phyloP scores from a whole-genome alignment of 1,140 invertebrate genomes.

The Drosophila micromelanica region DNA sequence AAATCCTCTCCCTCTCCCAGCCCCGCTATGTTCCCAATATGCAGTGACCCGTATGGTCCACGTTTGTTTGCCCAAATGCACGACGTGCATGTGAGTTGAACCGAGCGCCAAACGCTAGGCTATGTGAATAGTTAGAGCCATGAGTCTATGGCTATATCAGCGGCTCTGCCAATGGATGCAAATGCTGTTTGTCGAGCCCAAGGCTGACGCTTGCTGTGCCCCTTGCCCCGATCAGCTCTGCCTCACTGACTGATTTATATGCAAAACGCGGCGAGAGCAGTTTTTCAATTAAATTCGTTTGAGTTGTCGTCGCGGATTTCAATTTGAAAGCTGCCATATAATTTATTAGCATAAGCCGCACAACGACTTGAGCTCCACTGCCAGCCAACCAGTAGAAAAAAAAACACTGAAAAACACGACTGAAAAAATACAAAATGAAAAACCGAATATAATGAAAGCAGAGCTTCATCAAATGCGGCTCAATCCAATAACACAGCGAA shows the following conservation, averaged over 20 bases:
- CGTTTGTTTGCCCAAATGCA: slow-evolving; percentile 78
- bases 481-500: slow-evolving; percentile 70
- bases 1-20: neutral
- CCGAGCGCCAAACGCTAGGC: slow-evolving; percentile 53
- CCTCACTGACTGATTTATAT: slow-evolving; percentile 69
- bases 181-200: slow-evolving; percentile 49
- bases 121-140: slow-evolving; percentile 23
- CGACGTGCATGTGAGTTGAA: slow-evolving; percentile 51
- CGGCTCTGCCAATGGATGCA: slow-evolving; percentile 29
- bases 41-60: slow-evolving; percentile 73
- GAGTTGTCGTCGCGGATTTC: slow-evolving; percentile 78
- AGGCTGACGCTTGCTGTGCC: slow-evolving; percentile 23
- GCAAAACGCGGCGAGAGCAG: slow-evolving; percentile 76
- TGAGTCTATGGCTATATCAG: slow-evolving; percentile 22
- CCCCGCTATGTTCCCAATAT: slow-evolving; percentile 59
- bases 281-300: slow-evolving; percentile 82
- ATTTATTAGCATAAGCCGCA: slow-evolving; percentile 80
- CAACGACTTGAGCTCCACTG: slow-evolving; percentile 59
- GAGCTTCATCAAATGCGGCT: slow-evolving; percentile 69
- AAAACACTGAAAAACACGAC: slow-evolving; percentile 7
- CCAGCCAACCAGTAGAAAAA: slow-evolving; percentile 15
- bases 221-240: neutral
- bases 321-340: slow-evolving; percentile 79
- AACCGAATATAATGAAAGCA: slow-evolving; percentile 41
- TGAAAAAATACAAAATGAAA: slow-evolving; percentile 24